Evolutionary conservation across 2,888 invertebrate genomes (phyloP).

Genomic region (Apamea crenata): DNA sequence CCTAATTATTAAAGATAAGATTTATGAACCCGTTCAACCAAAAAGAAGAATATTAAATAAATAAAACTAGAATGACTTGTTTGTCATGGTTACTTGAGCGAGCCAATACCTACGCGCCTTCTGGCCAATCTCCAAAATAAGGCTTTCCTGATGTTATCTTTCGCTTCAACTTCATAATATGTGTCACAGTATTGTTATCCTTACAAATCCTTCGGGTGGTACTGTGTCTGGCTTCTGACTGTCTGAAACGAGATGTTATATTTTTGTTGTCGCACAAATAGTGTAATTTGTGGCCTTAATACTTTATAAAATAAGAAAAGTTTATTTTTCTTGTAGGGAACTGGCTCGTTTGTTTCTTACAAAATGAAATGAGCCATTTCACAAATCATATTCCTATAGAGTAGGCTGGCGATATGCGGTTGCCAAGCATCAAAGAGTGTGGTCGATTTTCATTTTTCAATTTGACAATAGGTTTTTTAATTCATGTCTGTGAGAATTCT

Average conservation of each 20-base stretch:
- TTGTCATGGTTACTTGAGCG: constrained; percentile 23
- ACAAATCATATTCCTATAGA: neutral
- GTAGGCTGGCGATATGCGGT: neutral
- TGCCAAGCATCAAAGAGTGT: neutral
- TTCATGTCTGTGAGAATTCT: neutral
- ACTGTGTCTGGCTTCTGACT: neutral
- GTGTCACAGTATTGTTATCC: constrained; percentile 16
- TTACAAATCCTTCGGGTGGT: constrained; percentile 18
- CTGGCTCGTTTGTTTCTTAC: neutral
- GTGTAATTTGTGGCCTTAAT: neutral
- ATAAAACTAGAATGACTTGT: constrained; percentile 21
- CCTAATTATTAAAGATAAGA: neutral
- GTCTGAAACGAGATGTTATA: neutral
- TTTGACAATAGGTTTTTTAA: neutral
- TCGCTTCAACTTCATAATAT: constrained; percentile 28
- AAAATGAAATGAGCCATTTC: neutral
- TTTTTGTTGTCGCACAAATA: neutral
- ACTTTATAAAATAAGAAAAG: neutral
- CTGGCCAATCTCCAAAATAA: constrained; percentile 47
- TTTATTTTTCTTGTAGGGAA: neutral
- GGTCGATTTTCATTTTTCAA: neutral
- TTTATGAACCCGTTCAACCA: neutral
- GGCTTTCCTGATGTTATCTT: constrained; percentile 22
- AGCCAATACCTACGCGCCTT: constrained; percentile 25
- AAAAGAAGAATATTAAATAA: constrained; percentile 17